Evolutionary conservation across 2,888 invertebrate species (phyloP).

Genomic region (Phorcus lineatus): DNA sequence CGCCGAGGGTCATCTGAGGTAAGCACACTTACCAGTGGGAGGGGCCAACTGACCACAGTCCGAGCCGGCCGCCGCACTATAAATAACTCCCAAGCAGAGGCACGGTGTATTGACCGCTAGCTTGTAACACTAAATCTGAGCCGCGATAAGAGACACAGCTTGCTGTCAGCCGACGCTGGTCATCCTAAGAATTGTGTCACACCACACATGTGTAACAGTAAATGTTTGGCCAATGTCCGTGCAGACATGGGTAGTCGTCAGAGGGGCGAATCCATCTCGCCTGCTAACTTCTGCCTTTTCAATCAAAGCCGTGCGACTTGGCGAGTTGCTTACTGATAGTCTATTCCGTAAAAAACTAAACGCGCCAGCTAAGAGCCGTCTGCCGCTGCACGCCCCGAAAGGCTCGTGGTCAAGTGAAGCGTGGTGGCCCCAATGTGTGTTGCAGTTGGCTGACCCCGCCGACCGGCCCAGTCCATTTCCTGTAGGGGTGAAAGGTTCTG

Average conservation of each 20-base stretch:
- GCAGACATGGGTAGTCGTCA: conserved; percentile 4
- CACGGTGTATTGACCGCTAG: conserved; percentile 22
- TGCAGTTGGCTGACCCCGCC: conserved; percentile 61
- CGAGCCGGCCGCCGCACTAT: conserved; percentile 24
- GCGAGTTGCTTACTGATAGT: conserved; percentile 19
- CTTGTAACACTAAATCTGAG: neutral
- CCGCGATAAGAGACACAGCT: conserved; percentile 2
- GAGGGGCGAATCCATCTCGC: conserved; percentile 6
- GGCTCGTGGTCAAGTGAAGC: conserved; percentile 62
- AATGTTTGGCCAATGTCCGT: conserved; percentile 20
- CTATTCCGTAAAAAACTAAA: conserved; percentile 19
- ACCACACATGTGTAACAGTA: conserved; percentile 15
- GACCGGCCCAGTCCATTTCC: conserved; percentile 58
- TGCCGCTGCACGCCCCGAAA: conserved; percentile 37
- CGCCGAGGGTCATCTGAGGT: conserved; percentile 35
- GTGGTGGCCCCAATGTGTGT: conserved; percentile 59
- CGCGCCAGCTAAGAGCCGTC: conserved; percentile 25
- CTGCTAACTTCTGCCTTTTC: neutral
- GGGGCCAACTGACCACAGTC: conserved; percentile 32
- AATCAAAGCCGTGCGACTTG: neutral
- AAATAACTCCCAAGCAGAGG: conserved; percentile 3
- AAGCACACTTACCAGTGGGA: neutral
- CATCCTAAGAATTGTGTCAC: conserved; percentile 16
- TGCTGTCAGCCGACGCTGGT: conserved; percentile 2
- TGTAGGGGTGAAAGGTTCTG: conserved; percentile 45